Percentiles rank a stretch among this genome's conserved stretches.
These are phyloP conservation scores for Glyptemys insculpta DNA, from an alignment of 2,797 vertebrate genomes.

Conservation along the genomic window DNA sequence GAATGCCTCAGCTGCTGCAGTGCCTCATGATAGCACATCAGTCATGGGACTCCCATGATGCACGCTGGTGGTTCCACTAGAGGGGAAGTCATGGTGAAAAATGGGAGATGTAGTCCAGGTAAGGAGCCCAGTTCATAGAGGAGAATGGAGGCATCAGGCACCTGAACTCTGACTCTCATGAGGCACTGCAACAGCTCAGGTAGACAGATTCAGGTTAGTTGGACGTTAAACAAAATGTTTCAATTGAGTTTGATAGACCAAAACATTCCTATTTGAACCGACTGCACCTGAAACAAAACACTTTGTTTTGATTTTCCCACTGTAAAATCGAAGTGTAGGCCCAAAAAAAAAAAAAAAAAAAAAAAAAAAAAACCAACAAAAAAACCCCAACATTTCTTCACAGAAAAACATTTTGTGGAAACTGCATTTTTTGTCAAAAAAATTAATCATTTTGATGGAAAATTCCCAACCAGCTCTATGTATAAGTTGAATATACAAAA, in stretches of 20 bases:
- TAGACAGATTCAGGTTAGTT: not conserved
- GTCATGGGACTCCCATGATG: not conserved
- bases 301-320: not conserved
- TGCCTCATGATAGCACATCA: not conserved
- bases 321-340: not conserved
- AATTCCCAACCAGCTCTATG: not conserved
- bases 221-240: not conserved
- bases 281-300: not conserved
- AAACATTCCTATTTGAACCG: not conserved
- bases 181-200: not conserved
- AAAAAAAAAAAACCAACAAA: not conserved
- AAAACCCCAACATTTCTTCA: not conserved
- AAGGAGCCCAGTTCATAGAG: not conserved
- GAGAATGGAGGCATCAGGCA: not conserved
- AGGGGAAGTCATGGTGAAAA: not conserved
- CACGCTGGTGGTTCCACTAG: not conserved
- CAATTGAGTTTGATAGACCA: not conserved
- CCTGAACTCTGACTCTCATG: not conserved
- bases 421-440: conserved; percentile 4
- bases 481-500: conserved; percentile 27
- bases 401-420: conserved; percentile 5
- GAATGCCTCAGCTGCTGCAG: not conserved
- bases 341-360: too few relatives aligned
- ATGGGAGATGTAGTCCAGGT: not conserved
- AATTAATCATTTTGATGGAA: conserved; percentile 24